Percentiles rank a stretch among this genome's conserved stretches.
phyloP scores from a whole-genome alignment of 2,113 vertebrate species.

The Stomatorhinus ivindoensis region DNA sequence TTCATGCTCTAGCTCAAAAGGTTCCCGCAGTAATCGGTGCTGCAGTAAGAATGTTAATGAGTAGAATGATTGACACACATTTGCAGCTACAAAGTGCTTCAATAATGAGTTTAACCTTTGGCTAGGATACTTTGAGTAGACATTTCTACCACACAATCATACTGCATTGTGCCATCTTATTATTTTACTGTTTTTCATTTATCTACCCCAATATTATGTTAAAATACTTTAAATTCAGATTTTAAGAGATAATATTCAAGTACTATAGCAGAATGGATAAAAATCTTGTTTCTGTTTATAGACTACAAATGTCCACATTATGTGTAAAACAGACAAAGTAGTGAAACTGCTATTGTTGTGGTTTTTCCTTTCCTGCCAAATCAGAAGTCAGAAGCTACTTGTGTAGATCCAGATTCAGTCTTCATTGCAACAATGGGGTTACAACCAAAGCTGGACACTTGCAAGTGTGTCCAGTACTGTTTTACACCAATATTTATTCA shows the following conservation, averaged over 20 bases:
- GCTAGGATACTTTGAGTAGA: not conserved
- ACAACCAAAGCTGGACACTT: no score
- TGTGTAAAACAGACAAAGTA: not conserved
- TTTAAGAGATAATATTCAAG: not conserved
- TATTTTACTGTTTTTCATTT: not conserved
- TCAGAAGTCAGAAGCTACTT: no score
- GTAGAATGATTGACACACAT: not conserved
- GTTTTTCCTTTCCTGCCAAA: no score
- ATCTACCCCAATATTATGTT: not conserved
- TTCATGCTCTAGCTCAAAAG: not conserved
- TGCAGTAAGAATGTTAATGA: not conserved
- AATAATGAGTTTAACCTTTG: not conserved
- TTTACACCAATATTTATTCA: no score
- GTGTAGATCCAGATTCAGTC: no score
- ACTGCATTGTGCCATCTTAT: not conserved
- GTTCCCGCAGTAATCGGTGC: not conserved
- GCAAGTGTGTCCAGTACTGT: no score
- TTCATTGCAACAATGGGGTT: no score
- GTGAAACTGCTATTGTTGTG: not conserved
- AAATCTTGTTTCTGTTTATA: not conserved
- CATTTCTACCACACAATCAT: not conserved
- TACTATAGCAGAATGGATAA: not conserved
- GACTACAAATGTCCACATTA: not conserved
- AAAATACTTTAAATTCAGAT: not conserved
- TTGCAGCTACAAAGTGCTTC: not conserved